A percentile compares a stretch with the other conserved stretches of the same genome.
These are phyloP conservation scores for Eueides isabella DNA, from an alignment of 1,140 invertebrate genomes.

Conservation along the genomic window DNA sequence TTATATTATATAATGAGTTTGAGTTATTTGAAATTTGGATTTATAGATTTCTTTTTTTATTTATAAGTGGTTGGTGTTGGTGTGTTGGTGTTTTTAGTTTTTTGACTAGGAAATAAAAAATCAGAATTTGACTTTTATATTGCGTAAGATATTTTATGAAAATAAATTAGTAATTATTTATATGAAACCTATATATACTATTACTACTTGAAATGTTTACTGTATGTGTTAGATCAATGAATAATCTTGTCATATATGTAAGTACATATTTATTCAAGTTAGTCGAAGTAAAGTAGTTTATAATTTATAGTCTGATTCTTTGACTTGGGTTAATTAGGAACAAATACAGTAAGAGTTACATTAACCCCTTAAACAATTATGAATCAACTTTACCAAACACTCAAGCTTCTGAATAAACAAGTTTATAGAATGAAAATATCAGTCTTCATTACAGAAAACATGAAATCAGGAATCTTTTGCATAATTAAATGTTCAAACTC, in stretches of 20 bases:
- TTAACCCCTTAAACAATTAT: background rate
- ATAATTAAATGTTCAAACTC: background rate
- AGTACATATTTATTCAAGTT: background rate
- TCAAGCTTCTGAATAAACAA: background rate
- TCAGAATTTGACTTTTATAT: no score
- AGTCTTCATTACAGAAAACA: constrained; percentile 6
- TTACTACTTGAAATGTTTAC: no score
- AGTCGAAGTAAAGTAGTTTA: background rate
- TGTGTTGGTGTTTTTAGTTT: no score
- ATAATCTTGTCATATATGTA: no score
- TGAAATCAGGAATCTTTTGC: background rate
- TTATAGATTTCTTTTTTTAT: no score
- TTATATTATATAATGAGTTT: background rate
- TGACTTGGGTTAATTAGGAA: background rate
- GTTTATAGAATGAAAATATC: background rate
- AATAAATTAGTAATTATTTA: no score
- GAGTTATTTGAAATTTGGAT: background rate
- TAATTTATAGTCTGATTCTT: background rate
- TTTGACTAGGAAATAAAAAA: no score
- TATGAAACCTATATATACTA: no score
- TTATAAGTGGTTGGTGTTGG: no score
- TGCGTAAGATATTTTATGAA: no score
- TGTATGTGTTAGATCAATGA: no score
- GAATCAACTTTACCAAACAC: background rate
- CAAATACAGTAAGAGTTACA: background rate